These are phyloP conservation scores for Nebria ingens DNA, from an alignment of 1,140 invertebrate genomes.

Conservation along the genomic window DNA sequence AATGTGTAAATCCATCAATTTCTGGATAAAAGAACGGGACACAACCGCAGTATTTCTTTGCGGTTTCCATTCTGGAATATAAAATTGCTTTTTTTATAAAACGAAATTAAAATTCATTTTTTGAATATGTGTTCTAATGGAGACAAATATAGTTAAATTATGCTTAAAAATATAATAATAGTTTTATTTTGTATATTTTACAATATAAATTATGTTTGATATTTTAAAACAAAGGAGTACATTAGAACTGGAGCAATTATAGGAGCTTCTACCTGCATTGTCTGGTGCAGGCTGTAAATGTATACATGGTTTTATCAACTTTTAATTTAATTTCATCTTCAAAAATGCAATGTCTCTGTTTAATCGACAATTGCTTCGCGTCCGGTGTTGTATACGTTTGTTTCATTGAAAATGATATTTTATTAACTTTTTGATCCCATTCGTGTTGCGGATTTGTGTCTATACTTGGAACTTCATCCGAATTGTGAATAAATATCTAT, in stretches of 20 bases:
- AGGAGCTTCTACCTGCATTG: slow-evolving; percentile 43
- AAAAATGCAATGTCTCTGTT: slow-evolving; percentile 56
- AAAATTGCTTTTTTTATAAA: too few relatives aligned
- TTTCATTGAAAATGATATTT: slow-evolving; percentile 54
- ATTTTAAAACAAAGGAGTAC: too few relatives aligned
- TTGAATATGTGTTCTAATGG: too few relatives aligned
- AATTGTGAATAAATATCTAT: slow-evolving; percentile 54
- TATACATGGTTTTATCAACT: slow-evolving; percentile 44
- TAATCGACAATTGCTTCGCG: slow-evolving; percentile 50
- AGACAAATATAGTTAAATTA: too few relatives aligned
- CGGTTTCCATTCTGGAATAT: slow-evolving; percentile 41
- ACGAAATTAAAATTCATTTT: too few relatives aligned
- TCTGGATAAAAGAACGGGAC: slow-evolving; percentile 54
- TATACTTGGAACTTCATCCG: slow-evolving; percentile 51
- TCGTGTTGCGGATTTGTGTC: slow-evolving; percentile 54
- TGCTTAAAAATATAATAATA: too few relatives aligned
- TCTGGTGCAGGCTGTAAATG: slow-evolving; percentile 55
- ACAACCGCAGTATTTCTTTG: slow-evolving; percentile 48
- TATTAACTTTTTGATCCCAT: slow-evolving; percentile 51
- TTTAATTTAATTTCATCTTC: slow-evolving; percentile 47
- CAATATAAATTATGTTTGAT: too few relatives aligned
- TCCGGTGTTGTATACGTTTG: slow-evolving; percentile 62
- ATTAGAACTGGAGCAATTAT: too few relatives aligned
- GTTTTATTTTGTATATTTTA: too few relatives aligned
- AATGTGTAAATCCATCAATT: slow-evolving; percentile 43